A percentile compares a stretch with the other conserved stretches of the same genome.
Evolutionary conservation across 2,888 invertebrate species (phyloP).

Genomic region (Athetis lepigone): DNA sequence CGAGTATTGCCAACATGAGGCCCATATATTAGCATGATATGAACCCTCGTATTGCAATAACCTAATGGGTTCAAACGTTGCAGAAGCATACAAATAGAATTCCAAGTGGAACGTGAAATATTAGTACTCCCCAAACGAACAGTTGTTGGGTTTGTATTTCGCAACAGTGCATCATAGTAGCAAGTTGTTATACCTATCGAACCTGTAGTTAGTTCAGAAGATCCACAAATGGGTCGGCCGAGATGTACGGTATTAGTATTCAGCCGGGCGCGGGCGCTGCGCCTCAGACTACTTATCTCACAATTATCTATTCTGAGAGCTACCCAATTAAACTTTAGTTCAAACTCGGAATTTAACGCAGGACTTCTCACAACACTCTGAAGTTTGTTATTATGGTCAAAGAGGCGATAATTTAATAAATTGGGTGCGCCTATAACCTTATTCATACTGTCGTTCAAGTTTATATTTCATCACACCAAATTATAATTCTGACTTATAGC

Average conservation of each 20-base stretch:
- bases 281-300: constrained; percentile 30
- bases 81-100: constrained; percentile 56
- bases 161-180: constrained; percentile 38
- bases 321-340: constrained; percentile 47
- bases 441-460: neutral
- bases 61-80: constrained; percentile 55
- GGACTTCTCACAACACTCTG: constrained; percentile 8
- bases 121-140: constrained; percentile 52
- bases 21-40: constrained; percentile 57
- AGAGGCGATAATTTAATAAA: constrained; percentile 11
- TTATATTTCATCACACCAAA: neutral
- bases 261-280: constrained; percentile 16
- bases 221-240: constrained; percentile 31
- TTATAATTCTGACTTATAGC: constrained; percentile 3
- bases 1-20: constrained; percentile 40
- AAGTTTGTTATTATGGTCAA: constrained; percentile 21
- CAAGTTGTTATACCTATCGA: constrained; percentile 6
- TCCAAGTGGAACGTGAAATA: constrained; percentile 62
- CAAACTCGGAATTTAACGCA: constrained; percentile 29
- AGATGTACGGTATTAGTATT: constrained; percentile 46
- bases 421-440: neutral
- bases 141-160: constrained; percentile 37
- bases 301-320: constrained; percentile 48
- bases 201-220: constrained; percentile 8
- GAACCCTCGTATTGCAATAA: constrained; percentile 55